Percentiles rank a stretch among this genome's conserved stretches.
phyloP scores from a whole-genome alignment of 2,113 vertebrate genomes.

The Rana temporaria region DNA sequence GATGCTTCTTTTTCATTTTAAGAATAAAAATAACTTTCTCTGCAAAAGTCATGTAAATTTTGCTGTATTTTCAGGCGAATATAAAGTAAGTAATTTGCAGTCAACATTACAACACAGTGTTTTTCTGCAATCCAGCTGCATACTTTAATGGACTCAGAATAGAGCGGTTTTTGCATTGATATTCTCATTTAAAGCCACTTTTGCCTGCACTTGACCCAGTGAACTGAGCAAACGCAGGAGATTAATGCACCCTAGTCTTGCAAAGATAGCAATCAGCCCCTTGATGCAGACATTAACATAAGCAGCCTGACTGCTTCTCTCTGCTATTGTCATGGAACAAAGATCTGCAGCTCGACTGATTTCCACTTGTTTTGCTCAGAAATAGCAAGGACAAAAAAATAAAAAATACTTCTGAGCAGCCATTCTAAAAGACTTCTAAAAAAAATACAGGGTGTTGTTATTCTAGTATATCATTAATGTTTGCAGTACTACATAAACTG shows the following conservation, averaged over 20 bases:
- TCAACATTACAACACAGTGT: background rate
- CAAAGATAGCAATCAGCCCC: slow-evolving; percentile 55
- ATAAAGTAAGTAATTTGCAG: too few species aligned
- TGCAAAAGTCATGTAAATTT: too few species aligned
- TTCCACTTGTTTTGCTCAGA: slow-evolving; percentile 57
- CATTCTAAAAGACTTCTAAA: slow-evolving; percentile 49
- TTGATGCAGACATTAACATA: slow-evolving; percentile 58
- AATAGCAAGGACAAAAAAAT: slow-evolving; percentile 53
- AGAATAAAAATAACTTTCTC: too few species aligned
- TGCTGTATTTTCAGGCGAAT: too few species aligned
- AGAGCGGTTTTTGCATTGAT: slow-evolving; percentile 35
- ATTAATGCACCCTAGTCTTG: slow-evolving; percentile 55
- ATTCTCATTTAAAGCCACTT: slow-evolving; percentile 47
- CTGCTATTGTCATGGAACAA: slow-evolving; percentile 56
- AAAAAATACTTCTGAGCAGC: slow-evolving; percentile 21
- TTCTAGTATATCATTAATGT: slow-evolving; percentile 56
- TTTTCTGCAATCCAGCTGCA: slow-evolving; percentile 45
- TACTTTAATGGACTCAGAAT: slow-evolving; percentile 26
- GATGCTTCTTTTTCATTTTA: too few species aligned
- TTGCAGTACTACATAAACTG: slow-evolving; percentile 13
- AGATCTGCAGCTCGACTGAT: slow-evolving; percentile 54
- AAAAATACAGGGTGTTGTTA: slow-evolving; percentile 34
- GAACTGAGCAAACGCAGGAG: slow-evolving; percentile 47
- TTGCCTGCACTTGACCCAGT: slow-evolving; percentile 53
- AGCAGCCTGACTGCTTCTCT: slow-evolving; percentile 52